Percentiles rank a stretch among this genome's conserved stretches.
Evolutionary conservation across 2,113 vertebrate species (phyloP).

Genomic region (Pseudorhombus dupliciocellatus): DNA sequence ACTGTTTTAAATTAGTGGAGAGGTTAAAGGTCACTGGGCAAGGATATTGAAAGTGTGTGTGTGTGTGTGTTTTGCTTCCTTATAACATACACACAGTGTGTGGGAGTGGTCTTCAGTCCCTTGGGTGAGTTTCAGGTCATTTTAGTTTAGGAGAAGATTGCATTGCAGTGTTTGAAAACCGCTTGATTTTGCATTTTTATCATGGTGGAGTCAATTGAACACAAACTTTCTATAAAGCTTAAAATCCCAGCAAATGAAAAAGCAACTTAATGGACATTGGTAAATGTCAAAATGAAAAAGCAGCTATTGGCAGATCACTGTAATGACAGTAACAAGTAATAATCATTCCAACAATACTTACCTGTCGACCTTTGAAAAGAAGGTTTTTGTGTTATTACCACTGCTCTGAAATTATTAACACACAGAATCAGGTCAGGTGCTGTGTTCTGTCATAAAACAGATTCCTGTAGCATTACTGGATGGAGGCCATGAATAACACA

Average conservation of each 20-base stretch:
- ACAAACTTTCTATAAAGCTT: neutral
- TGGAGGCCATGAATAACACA: neutral
- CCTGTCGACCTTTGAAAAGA: no score
- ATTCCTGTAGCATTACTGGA: neutral
- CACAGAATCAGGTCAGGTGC: no score
- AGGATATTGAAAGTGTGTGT: neutral
- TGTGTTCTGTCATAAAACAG: neutral
- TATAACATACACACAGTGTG: neutral
- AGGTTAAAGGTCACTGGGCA: conserved; percentile 14
- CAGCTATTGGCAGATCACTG: no score
- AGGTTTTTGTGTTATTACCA: no score
- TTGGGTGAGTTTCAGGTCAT: neutral
- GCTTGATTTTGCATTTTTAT: neutral
- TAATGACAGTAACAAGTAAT: no score
- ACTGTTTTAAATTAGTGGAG: neutral
- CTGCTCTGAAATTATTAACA: no score
- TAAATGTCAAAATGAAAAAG: no score
- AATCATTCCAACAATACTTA: no score
- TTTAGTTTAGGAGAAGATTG: neutral
- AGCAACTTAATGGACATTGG: neutral
- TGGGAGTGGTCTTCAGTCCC: neutral
- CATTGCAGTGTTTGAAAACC: neutral
- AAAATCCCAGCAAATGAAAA: no score
- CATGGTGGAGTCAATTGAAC: neutral
- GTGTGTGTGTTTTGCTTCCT: conserved; percentile 3